These are phyloP conservation scores for Agapetus fuscipes DNA, from an alignment of 2,888 invertebrate genomes.

Conservation along the genomic window DNA sequence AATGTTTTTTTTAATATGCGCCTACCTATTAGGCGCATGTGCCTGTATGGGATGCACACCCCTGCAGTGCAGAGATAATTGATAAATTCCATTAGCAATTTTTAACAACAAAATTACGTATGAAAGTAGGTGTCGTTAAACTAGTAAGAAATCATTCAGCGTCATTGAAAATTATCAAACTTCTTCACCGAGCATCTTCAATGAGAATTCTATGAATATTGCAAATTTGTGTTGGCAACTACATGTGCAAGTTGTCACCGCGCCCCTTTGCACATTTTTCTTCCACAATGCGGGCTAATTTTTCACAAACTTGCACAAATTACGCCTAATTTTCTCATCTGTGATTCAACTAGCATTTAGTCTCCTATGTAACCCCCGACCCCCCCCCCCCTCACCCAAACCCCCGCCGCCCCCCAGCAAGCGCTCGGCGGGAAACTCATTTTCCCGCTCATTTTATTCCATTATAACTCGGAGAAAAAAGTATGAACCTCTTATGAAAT, in stretches of 20 bases:
- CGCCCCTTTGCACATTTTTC: background rate
- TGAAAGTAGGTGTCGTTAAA: no score
- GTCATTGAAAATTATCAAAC: no score
- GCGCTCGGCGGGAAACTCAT: conserved; percentile 20
- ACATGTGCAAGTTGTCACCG: background rate
- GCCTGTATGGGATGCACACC: no score
- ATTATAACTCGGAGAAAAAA: conserved; percentile 24
- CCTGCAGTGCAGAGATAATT: no score
- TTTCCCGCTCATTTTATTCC: conserved; percentile 23
- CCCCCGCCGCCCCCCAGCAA: conserved; percentile 5
- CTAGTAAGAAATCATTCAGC: no score
- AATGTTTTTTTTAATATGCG: no score
- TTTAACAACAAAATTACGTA: no score
- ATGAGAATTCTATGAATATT: no score
- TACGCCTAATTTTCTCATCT: conserved; percentile 22
- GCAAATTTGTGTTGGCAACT: background rate
- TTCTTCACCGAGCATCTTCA: no score
- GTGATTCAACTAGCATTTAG: conserved; percentile 21
- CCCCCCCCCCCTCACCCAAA: conserved; percentile 2
- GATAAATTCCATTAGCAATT: no score
- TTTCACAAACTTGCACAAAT: conserved; percentile 20
- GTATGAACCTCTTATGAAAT: conserved; percentile 23
- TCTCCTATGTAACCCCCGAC: conserved; percentile 3
- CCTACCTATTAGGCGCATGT: no score
- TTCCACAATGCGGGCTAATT: conserved; percentile 20